Evolutionary conservation across 2,113 vertebrate species (phyloP).

Genomic region (Aegotheles bennettii): DNA sequence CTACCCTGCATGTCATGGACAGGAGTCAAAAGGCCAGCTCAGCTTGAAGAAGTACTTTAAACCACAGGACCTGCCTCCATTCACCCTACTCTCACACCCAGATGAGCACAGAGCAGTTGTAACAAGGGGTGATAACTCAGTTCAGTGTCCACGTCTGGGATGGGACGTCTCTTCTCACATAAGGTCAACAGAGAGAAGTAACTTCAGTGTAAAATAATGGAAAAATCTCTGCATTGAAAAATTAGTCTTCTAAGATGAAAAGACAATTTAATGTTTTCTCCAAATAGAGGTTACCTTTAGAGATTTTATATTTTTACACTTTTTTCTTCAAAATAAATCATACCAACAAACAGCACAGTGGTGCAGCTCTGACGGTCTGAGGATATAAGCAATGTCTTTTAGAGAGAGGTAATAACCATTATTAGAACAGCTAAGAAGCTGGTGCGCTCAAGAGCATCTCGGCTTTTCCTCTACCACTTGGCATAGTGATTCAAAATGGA

Average conservation of each 20-base stretch:
- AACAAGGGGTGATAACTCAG: background rate
- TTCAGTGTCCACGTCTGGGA: background rate
- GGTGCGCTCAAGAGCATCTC: background rate
- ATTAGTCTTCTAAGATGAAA: background rate
- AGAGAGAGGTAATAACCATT: background rate
- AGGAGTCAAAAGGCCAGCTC: background rate
- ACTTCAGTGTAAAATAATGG: background rate
- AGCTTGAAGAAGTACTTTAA: background rate
- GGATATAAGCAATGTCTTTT: background rate
- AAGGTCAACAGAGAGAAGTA: background rate
- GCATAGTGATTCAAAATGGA: background rate
- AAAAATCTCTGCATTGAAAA: background rate
- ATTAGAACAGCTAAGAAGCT: background rate
- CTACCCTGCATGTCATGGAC: accelerated
- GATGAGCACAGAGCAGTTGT: background rate
- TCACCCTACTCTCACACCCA: background rate
- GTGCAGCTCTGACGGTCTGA: background rate
- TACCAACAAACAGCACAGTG: background rate
- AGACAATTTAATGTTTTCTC: background rate
- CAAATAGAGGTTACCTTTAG: background rate
- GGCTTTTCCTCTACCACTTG: background rate
- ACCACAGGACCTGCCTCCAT: background rate
- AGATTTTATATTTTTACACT: background rate
- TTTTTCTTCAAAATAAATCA: background rate
- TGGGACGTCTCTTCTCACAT: background rate